phyloP scores from a whole-genome alignment of 2,888 invertebrate species.

The Drosophila sordidula region DNA sequence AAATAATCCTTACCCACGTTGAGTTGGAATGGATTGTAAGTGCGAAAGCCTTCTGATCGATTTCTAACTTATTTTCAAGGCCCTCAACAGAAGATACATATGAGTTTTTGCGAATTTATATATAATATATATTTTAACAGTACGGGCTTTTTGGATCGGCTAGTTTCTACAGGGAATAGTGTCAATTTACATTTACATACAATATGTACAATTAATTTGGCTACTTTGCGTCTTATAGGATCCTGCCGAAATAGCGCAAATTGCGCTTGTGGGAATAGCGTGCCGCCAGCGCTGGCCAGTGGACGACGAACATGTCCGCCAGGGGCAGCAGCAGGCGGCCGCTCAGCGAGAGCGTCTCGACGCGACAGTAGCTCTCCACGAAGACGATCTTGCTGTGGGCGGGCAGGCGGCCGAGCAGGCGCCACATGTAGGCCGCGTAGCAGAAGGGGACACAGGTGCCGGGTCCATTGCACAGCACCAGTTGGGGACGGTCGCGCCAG shows the following conservation, averaged over 20 bases:
- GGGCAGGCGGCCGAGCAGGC: slow-evolving; percentile 88
- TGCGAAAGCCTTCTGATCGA: too few relatives aligned
- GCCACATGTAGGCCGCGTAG: slow-evolving; percentile 90
- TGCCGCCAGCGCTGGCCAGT: slow-evolving; percentile 92
- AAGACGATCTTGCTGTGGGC: slow-evolving; percentile 91
- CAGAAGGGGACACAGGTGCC: slow-evolving; percentile 98
- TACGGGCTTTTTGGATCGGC: too few relatives aligned
- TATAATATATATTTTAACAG: too few relatives aligned
- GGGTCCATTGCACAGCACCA: slow-evolving; percentile 97
- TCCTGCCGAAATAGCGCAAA: slow-evolving; percentile 91
- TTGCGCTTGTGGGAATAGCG: slow-evolving; percentile 82
- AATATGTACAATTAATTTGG: background rate
- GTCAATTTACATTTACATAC: background rate
- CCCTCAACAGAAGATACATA: too few relatives aligned
- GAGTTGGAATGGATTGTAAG: too few relatives aligned
- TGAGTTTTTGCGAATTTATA: too few relatives aligned
- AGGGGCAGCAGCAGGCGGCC: slow-evolving; percentile 94
- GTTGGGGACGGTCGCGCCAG: slow-evolving; percentile 89
- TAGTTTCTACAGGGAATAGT: background rate
- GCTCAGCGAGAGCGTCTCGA: slow-evolving; percentile 93
- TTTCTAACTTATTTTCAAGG: too few relatives aligned
- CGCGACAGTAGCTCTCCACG: slow-evolving; percentile 97
- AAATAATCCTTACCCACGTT: too few relatives aligned
- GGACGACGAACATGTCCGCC: slow-evolving; percentile 95
- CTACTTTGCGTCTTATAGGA: slow-evolving; percentile 86